Conservation (phyloP, 2,113 vertebrate genomes). For the Sakesphorus luctuosus region DNA sequence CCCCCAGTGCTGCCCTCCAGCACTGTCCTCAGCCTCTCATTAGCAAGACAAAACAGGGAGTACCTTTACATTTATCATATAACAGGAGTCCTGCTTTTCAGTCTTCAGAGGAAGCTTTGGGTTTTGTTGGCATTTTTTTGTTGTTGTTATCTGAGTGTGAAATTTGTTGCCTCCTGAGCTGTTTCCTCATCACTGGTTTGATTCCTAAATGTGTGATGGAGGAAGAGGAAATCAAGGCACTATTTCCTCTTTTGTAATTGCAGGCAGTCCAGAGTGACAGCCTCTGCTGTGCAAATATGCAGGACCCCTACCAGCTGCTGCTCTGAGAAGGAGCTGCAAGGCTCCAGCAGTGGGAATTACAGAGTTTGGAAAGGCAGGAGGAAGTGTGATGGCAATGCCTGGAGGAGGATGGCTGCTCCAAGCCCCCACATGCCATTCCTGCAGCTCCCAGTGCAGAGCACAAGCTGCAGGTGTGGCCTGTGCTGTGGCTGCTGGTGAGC, state of each 20-base stretch:
- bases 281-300: neutral
- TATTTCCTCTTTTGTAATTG: neutral
- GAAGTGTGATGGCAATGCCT: neutral
- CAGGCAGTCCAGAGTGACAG: neutral
- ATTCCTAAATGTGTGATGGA: neutral
- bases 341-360: neutral
- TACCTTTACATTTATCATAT: neutral
- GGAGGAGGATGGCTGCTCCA: neutral
- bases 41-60: neutral
- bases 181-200: neutral
- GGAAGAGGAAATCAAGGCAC: neutral
- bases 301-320: neutral
- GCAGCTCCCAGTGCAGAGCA: neutral
- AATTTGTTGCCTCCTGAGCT: neutral
- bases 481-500: neutral
- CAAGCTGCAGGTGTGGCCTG: neutral
- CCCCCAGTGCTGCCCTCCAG: neutral
- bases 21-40: neutral
- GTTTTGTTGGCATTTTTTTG: too few species aligned
- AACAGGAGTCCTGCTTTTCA: neutral
- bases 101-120: neutral
- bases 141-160: neutral
- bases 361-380: neutral
- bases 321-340: neutral
- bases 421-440: neutral